Evolutionary conservation across 2,797 vertebrate species (phyloP).

Genomic region (Smutsia gigantea): DNA sequence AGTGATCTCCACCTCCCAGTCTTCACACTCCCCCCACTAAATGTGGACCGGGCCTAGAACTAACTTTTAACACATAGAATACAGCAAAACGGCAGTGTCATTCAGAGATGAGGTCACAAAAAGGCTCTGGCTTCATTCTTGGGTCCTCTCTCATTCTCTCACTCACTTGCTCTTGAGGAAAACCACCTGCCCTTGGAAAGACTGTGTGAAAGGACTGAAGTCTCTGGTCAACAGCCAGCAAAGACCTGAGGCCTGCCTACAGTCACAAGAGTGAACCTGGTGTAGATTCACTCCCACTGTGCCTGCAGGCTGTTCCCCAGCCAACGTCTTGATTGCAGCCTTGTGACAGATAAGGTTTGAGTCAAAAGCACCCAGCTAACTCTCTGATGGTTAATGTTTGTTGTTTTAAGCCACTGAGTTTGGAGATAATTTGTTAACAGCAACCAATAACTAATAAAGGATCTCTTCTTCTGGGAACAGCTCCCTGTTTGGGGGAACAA

Average conservation of each 20-base stretch:
- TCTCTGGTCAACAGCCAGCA: neutral
- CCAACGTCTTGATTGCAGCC: neutral
- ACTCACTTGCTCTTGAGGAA: neutral
- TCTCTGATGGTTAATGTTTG: neutral
- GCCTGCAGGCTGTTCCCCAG: neutral
- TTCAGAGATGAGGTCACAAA: neutral
- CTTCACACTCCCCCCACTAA: neutral
- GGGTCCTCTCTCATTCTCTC: neutral
- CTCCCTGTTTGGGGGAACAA: neutral
- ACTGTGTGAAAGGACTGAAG: neutral
- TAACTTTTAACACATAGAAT: neutral
- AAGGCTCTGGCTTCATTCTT: neutral
- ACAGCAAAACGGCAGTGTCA: neutral
- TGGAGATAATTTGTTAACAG: neutral
- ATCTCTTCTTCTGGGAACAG: neutral
- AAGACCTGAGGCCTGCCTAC: neutral
- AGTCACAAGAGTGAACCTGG: neutral
- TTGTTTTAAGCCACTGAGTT: neutral
- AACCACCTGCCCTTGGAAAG: neutral
- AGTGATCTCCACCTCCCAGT: neutral
- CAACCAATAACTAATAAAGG: neutral
- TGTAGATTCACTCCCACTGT: neutral
- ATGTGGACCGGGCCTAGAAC: neutral
- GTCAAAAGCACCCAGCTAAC: neutral
- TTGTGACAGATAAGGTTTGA: neutral